phyloP scores from a whole-genome alignment of 1,140 invertebrate species.

The Pachyrhynchus sulphureomaculatus region DNA sequence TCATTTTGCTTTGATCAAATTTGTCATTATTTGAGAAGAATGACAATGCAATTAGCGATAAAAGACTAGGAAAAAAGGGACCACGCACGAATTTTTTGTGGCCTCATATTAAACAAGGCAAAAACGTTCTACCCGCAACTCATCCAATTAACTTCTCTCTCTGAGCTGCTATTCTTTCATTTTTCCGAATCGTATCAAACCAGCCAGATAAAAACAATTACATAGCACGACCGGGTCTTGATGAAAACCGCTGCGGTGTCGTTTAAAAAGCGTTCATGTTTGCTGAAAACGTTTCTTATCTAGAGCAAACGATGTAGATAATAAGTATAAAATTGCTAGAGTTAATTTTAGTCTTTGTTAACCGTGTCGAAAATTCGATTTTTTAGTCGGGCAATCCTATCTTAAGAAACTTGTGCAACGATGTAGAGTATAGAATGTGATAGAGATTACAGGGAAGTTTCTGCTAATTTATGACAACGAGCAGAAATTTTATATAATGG shows the following conservation, averaged over 20 bases:
- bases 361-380: not conserved
- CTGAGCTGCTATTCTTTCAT: constrained; percentile 3
- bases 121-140: not conserved
- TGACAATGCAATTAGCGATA: constrained; percentile 9
- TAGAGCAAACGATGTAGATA: constrained; percentile 16
- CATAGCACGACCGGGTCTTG: constrained; percentile 13
- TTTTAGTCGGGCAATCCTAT: no score
- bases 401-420: no score
- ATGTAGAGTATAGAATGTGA: no score
- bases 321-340: constrained; percentile 19
- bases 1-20: not conserved
- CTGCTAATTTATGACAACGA: no score
- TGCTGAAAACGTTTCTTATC: constrained; percentile 24
- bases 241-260: constrained; percentile 17
- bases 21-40: constrained; percentile 7
- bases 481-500: no score
- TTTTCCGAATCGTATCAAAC: constrained; percentile 8
- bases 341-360: constrained; percentile 16
- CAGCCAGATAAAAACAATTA: constrained; percentile 24
- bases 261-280: constrained; percentile 19
- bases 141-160: constrained; percentile 18
- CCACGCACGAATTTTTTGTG: not conserved
- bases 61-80: not conserved
- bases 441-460: no score
- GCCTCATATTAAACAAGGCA: constrained; percentile 1